Evolutionary conservation across 2,888 invertebrate genomes (phyloP).

Genomic region (Selenia dentaria): DNA sequence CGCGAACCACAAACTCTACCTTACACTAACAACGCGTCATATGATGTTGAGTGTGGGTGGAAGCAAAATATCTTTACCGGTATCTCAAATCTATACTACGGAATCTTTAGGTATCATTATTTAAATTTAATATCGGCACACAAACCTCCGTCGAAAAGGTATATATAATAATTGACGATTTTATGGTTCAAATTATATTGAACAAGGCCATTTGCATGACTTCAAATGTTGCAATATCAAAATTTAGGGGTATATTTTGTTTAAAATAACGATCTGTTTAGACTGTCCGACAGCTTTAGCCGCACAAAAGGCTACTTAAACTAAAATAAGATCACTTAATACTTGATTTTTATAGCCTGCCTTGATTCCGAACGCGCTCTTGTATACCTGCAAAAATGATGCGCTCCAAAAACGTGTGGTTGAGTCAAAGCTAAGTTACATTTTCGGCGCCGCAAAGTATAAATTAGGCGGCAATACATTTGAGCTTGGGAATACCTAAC

Average conservation of each 20-base stretch:
- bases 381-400: slow-evolving; percentile 57
- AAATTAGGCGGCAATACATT: slow-evolving; percentile 60
- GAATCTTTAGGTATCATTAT: slow-evolving; percentile 29
- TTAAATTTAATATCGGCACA: slow-evolving; percentile 28
- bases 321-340: slow-evolving; percentile 55
- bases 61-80: slow-evolving; percentile 24
- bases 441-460: slow-evolving; percentile 52
- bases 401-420: slow-evolving; percentile 51
- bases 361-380: slow-evolving; percentile 52
- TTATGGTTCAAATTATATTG: slow-evolving; percentile 42
- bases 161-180: slow-evolving; percentile 39
- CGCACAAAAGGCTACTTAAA: slow-evolving; percentile 46
- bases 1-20: slow-evolving; percentile 53
- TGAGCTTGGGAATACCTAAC: slow-evolving; percentile 46
- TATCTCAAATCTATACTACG: slow-evolving; percentile 21
- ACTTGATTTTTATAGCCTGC: slow-evolving; percentile 51
- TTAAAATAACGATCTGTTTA: slow-evolving; percentile 45
- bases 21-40: slow-evolving; percentile 29
- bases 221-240: slow-evolving; percentile 46
- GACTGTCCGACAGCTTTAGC: slow-evolving; percentile 45
- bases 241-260: slow-evolving; percentile 47
- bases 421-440: slow-evolving; percentile 55
- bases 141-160: slow-evolving; percentile 29
- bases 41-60: slow-evolving; percentile 17
- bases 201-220: slow-evolving; percentile 44